phyloP scores from a whole-genome alignment of 1,140 invertebrate genomes.

The Halictus rubicundus region DNA sequence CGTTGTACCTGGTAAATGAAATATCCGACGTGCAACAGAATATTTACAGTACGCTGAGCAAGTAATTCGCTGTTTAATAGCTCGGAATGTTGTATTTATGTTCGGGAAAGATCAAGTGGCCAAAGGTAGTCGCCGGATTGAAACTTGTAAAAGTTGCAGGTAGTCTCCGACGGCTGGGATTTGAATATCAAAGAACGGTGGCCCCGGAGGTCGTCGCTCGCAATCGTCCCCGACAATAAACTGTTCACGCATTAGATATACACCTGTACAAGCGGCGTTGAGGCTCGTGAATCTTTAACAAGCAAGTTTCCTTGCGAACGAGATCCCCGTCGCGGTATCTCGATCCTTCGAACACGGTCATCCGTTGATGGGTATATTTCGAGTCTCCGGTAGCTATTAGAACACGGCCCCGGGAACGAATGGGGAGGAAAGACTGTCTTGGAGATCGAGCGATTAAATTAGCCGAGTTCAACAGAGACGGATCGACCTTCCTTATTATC shows the following conservation, averaged over 20 bases:
- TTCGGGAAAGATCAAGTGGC: no score
- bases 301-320: conserved; percentile 9
- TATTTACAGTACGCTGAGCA: no score
- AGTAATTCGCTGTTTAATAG: no score
- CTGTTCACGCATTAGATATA: conserved; percentile 13
- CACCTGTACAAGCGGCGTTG: background rate
- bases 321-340: conserved; percentile 32
- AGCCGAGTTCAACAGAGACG: conserved; percentile 54
- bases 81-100: no score
- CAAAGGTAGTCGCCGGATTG: no score
- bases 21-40: no score
- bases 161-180: no score
- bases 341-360: conserved; percentile 41
- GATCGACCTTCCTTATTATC: conserved; percentile 55
- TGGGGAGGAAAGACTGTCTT: conserved; percentile 34
- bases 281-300: conserved; percentile 14
- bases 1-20: no score
- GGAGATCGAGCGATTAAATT: conserved; percentile 60
- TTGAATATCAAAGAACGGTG: background rate
- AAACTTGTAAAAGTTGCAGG: no score
- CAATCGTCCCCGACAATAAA: background rate
- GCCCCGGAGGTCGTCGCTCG: background rate
- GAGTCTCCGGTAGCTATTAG: conserved; percentile 38
- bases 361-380: conserved; percentile 53
- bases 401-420: conserved; percentile 37